Evolutionary conservation across 2,888 invertebrate species (phyloP), one percentile per base, ranked within the genome.

Genomic region (Drosophila robusta): DNA sequence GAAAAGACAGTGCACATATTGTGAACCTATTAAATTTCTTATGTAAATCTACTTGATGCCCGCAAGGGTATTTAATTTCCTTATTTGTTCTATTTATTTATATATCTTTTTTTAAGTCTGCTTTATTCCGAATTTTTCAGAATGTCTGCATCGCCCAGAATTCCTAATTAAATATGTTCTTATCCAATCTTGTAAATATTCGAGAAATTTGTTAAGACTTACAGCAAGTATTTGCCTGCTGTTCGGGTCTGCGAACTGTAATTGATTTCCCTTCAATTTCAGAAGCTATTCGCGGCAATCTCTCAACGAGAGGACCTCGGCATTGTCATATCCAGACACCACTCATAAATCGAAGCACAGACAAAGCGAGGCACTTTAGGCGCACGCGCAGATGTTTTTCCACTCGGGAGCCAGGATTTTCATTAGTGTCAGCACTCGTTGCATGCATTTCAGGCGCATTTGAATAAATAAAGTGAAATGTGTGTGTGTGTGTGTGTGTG

Each of bases 331-430:
- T 55, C 9, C 77, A 64, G 38, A 18, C 22, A 46, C 52, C 12
- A 38, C 62, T 42, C 50, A 62, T 52, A 52, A 64, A 64, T 64
- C 54, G 26, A 14, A 8, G 4, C 22, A 39, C 8, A 38, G 52
- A 49, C 49, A 61, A 70, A 34, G 41, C 57, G 44, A 47, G 58
- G 67, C 63, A 75, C 68, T 75, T 71, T 63, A 8, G 49, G 64
- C 79, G 82, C 82, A 79, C 42, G 75, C 69, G 81, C 81, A 82
- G 81, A 77, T 82, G 81, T 85, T 82, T 79, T 61, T 29, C 29
- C 22, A 67, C 67, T 58, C 52, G 63, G 56, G 61, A 61, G 7
- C 44, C 50, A 38, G 75, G 75, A 84, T 78, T 83, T 80, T 80
- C 80, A 78, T 75, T 82, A 82, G 79, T 70, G 75, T 55, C 51